A percentile compares a stretch with the other conserved stretches of the same genome.
phyloP scores from a whole-genome alignment of 2,888 invertebrate genomes.

The Odontothrips loti region DNA sequence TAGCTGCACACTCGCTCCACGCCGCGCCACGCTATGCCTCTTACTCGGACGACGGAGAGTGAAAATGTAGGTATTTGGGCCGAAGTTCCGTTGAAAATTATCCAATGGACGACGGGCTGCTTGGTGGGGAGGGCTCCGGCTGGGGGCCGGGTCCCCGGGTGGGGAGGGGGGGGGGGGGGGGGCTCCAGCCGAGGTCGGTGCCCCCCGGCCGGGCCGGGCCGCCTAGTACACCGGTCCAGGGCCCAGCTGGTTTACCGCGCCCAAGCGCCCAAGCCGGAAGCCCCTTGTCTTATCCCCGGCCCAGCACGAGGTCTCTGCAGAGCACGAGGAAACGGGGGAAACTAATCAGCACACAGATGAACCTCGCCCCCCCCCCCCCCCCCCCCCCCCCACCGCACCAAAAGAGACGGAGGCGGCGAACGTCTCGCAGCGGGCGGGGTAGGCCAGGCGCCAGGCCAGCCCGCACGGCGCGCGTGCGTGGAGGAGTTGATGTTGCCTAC shows the following conservation, averaged over 20 bases:
- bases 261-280: neutral
- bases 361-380: no score
- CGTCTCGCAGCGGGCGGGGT: neutral
- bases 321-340: neutral
- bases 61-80: conserved; percentile 25
- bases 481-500: no score
- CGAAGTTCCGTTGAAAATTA: conserved; percentile 25
- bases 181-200: neutral
- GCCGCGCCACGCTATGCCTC: neutral
- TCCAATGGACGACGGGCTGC: neutral
- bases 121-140: neutral
- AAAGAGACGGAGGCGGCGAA: neutral
- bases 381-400: no score
- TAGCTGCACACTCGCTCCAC: neutral
- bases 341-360: no score
- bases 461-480: no score
- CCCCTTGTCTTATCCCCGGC: neutral
- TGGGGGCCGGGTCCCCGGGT: neutral
- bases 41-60: conserved; percentile 9
- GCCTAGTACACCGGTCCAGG: no score
- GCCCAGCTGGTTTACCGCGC: neutral
- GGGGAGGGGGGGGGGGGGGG: neutral
- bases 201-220: neutral
- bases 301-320: neutral
- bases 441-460: neutral